Conservation (phyloP, 2,797 vertebrate genomes). For the Poeciliopsis paucimaculata region DNA sequence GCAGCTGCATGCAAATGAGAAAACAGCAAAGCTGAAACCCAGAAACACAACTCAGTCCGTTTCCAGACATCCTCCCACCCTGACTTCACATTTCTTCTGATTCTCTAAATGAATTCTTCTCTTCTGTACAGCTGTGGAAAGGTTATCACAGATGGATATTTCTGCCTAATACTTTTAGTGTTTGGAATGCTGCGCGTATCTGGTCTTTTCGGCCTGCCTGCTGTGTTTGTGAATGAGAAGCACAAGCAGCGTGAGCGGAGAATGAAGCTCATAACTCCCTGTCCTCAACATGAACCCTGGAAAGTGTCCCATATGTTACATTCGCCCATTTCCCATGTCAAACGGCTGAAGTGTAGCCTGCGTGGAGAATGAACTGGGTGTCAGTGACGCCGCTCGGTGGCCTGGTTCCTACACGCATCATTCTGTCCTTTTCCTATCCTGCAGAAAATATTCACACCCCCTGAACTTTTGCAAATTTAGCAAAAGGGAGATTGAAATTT, state of each 20-base stretch:
- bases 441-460: not conserved
- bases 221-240: slow-evolving; percentile 7
- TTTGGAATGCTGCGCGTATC: slow-evolving; percentile 38
- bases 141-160: slow-evolving; percentile 25
- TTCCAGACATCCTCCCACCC: slow-evolving; percentile 29
- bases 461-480: not conserved
- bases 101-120: slow-evolving; percentile 21
- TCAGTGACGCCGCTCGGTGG: slow-evolving; percentile 54
- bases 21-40: slow-evolving; percentile 31
- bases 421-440: not conserved
- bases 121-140: slow-evolving; percentile 13
- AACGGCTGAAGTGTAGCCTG: slow-evolving; percentile 66
- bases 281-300: slow-evolving; percentile 74
- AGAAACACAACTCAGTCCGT: slow-evolving; percentile 13
- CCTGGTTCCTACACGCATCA: slow-evolving; percentile 49
- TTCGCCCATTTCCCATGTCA: slow-evolving; percentile 72
- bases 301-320: slow-evolving; percentile 72
- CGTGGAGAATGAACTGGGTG: slow-evolving; percentile 71
- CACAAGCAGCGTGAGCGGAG: slow-evolving; percentile 20
- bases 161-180: slow-evolving; percentile 32
- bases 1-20: slow-evolving; percentile 39
- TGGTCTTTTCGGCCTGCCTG: slow-evolving; percentile 14
- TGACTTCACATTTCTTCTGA: slow-evolving; percentile 13
- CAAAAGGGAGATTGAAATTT: not conserved
- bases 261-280: slow-evolving; percentile 61